Percentiles rank a stretch among this genome's conserved stretches.
phyloP scores from a whole-genome alignment of 1,140 invertebrate species.

The Tetraneura akinire region DNA sequence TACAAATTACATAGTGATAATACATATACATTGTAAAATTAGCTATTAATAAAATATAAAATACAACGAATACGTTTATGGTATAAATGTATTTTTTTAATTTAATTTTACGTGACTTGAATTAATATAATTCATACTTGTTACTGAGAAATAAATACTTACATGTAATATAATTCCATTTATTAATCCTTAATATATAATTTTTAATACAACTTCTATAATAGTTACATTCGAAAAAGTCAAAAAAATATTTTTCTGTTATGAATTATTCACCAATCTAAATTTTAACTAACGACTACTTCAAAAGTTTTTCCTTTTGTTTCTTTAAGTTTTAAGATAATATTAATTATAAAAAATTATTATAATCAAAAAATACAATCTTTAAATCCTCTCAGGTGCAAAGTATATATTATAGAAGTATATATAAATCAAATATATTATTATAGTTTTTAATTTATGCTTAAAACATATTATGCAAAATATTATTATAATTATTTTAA shows the following conservation, averaged over 20 bases:
- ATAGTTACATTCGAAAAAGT: not conserved
- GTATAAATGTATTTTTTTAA: too few relatives aligned
- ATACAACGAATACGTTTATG: too few relatives aligned
- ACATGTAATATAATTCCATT: not conserved
- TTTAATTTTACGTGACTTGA: not conserved
- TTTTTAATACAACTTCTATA: conserved; percentile 10
- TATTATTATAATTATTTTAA: conserved; percentile 14
- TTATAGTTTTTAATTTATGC: too few relatives aligned
- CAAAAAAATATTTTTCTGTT: conserved; percentile 3
- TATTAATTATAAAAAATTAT: not conserved
- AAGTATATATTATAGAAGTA: too few relatives aligned
- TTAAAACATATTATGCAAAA: too few relatives aligned
- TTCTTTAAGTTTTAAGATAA: not conserved
- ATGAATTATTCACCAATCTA: conserved; percentile 23
- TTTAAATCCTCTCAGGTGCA: conserved; percentile 12
- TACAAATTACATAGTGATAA: too few relatives aligned
- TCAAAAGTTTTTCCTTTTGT: conserved; percentile 26
- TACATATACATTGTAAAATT: too few relatives aligned
- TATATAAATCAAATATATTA: too few relatives aligned
- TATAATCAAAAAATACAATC: not conserved
- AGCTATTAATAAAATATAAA: too few relatives aligned
- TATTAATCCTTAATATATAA: not conserved
- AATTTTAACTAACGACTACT: conserved; percentile 5
- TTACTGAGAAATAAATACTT: not conserved
- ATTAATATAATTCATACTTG: not conserved